phyloP scores from a whole-genome alignment of 1,140 invertebrate species.

The Drosophila lacertosa region DNA sequence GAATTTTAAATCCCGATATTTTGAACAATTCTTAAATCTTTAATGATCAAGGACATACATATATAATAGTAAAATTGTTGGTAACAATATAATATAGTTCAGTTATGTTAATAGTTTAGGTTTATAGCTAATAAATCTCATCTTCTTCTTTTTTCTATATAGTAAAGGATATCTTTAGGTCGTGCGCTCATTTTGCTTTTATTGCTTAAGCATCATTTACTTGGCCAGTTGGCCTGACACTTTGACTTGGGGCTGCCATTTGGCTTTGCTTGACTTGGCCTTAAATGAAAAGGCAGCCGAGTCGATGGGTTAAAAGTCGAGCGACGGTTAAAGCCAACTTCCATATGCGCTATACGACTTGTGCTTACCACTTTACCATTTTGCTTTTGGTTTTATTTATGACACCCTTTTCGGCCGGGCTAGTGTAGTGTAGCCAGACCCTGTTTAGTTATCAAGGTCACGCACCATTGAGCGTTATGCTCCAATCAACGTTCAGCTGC shows the following conservation, averaged over 20 bases:
- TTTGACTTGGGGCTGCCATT: slow-evolving; percentile 36
- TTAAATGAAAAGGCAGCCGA: slow-evolving; percentile 30
- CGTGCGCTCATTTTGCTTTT: neutral
- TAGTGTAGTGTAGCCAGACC: slow-evolving; percentile 7
- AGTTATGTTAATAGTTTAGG: neutral
- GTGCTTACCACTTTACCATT: neutral
- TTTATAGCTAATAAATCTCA: neutral
- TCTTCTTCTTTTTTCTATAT: neutral
- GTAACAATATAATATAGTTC: too few species aligned
- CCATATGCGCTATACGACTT: slow-evolving; percentile 24
- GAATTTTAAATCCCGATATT: too few species aligned
- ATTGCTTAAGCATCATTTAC: slow-evolving; percentile 33
- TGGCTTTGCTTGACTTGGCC: slow-evolving; percentile 17
- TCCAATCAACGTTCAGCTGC: slow-evolving; percentile 59
- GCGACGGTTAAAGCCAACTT: slow-evolving; percentile 14
- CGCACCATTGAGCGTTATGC: slow-evolving; percentile 62
- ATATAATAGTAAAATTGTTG: too few species aligned
- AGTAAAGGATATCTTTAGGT: neutral
- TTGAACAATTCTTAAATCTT: too few species aligned
- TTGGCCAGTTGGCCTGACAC: slow-evolving; percentile 39
- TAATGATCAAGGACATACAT: too few species aligned
- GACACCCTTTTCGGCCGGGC: slow-evolving; percentile 30
- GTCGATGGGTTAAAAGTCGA: slow-evolving; percentile 4
- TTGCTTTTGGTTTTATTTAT: slow-evolving; percentile 32
- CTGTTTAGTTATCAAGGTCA: slow-evolving; percentile 57